Percentiles rank a stretch among this genome's conserved stretches.
Evolutionary conservation across 2,797 vertebrate genomes (phyloP).

Genomic region (Chloroceryle inda): DNA sequence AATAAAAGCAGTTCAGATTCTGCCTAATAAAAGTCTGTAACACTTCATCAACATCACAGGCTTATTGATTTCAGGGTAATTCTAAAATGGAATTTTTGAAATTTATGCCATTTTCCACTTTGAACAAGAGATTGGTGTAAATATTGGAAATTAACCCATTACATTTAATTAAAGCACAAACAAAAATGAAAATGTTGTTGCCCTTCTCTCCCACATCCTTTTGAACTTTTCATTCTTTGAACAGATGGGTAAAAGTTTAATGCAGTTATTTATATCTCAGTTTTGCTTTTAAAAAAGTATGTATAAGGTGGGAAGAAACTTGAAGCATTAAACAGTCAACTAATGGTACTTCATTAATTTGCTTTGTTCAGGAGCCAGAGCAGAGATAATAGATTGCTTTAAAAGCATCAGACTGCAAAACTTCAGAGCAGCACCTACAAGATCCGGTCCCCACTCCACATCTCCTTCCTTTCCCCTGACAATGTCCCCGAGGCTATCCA

Average conservation of each 20-base stretch:
- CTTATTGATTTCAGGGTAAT: conserved; percentile 41
- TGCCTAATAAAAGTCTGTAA: conserved; percentile 21
- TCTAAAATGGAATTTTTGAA: conserved; percentile 27
- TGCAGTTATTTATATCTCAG: neutral
- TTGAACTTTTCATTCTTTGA: neutral
- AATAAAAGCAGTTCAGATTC: neutral
- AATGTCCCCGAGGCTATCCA: neutral
- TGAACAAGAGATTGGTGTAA: neutral
- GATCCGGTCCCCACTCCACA: neutral
- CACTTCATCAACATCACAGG: conserved; percentile 18
- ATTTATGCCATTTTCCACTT: neutral
- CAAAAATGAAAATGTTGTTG: neutral
- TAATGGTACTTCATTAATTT: neutral
- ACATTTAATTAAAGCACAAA: conserved; percentile 4
- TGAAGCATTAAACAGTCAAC: neutral
- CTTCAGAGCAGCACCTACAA: neutral
- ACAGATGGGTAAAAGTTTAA: neutral
- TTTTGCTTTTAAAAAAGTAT: neutral
- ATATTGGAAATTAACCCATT: neutral
- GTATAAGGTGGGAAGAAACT: neutral
- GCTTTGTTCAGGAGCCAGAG: neutral
- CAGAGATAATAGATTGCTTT: neutral
- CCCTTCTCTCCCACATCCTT: neutral
- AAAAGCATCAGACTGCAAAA: neutral
- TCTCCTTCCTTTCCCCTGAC: neutral